phyloP scores from a whole-genome alignment of 2,888 invertebrate genomes.

The Diplazon laetatorius region DNA sequence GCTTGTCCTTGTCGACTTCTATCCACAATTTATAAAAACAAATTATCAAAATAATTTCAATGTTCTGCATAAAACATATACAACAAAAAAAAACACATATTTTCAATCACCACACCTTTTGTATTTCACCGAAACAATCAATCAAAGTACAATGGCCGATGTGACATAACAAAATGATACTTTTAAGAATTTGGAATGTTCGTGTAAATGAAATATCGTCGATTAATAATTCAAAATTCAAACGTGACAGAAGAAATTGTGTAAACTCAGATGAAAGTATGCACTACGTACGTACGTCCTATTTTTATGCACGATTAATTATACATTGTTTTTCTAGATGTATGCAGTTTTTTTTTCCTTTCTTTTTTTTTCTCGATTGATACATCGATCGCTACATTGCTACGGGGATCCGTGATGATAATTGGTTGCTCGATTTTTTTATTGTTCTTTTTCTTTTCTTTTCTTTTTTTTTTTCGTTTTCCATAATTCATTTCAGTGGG shows the following conservation, averaged over 20 bases:
- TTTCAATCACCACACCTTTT: constrained; percentile 26
- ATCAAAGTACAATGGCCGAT: constrained; percentile 39
- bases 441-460: constrained; percentile 10
- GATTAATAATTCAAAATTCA: neutral
- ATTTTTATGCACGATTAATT: neutral
- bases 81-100: neutral
- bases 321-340: constrained; percentile 15
- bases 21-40: too few relatives aligned
- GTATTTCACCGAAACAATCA: constrained; percentile 37
- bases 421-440: constrained; percentile 15
- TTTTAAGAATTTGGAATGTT: constrained; percentile 41
- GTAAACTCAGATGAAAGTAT: constrained; percentile 28
- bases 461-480: constrained; percentile 6
- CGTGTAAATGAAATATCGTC: constrained; percentile 32
- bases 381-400: constrained; percentile 43
- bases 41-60: neutral
- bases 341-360: too few relatives aligned
- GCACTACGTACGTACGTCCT: neutral
- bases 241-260: neutral
- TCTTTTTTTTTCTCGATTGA: constrained; percentile 25
- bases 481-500: constrained; percentile 51
- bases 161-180: neutral
- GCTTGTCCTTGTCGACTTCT: too few relatives aligned
- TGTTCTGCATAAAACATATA: neutral
- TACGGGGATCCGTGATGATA: constrained; percentile 28